Base-by-base conservation (phyloP, 92 coral and sea anemone species). In the Zoanthus solanderi region DNA sequence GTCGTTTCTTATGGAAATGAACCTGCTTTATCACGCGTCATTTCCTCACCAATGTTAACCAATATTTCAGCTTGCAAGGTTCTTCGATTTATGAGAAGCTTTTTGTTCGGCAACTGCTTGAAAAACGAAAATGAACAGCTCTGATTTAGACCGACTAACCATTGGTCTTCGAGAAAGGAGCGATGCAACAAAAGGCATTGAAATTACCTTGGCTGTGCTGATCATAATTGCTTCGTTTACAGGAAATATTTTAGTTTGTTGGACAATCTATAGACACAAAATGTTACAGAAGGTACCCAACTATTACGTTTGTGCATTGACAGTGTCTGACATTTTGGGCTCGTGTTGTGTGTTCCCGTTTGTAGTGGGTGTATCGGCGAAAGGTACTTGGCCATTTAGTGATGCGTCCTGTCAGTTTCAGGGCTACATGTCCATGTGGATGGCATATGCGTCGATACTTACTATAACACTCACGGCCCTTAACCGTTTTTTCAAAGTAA, bases 401-500 rank as follows among this genome's bases (percentile, higher is more conserved):
- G 75, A 80, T 37, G 42, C 37, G 9, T 18, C 85, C 0, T 80
- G 85, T 32, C 75, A 80, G 74, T 63, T 80, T 44, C 85, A 80
- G 44, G 85, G 85, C 9, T 80, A 80, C 18, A 63, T 80, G 85
- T 42, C 74, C 6, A 80, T 80, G 85, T 80, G 85, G 85, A 80
- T 80, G 85, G 85, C 85, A 12, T 80, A 80, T 23, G 57, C 85
- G 3, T 80, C 85, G 9, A 80, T 80, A 80, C 74, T 80, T 9
- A 80, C 85, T 42, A 80, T 80, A 28, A 80, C 85, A 4, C 85
- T 80, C 45, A 80, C 85, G 3, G 85, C 85, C 45, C 56, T 80
- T 28, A 80, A 80, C 23, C 85, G 85, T 37, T 80, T 80, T 58
- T 80, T 80, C 58, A 80, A 45, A 29, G 85, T 80, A 12, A 66